Evolutionary conservation across 2,888 invertebrate genomes (phyloP), one percentile per base, ranked within the genome.

Genomic region (Caenorhabditis angaria): DNA sequence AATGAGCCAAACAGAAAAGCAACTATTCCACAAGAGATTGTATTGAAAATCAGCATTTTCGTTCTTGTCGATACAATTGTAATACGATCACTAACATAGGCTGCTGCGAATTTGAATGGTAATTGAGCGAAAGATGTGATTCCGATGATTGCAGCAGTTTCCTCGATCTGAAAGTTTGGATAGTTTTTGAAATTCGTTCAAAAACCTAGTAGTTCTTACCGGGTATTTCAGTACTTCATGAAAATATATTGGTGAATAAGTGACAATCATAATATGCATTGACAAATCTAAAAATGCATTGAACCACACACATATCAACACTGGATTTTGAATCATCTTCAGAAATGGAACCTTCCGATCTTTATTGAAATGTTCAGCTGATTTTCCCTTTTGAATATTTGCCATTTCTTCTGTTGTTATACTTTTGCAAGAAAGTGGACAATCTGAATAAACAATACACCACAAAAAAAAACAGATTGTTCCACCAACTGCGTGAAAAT

Each of bases 1-100:
- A 68, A 35, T 0, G 63, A 61, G 2, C 57, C 64, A 51, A 72
- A 72, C 0, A 72, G 53, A 14, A 72, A 35, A 2, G 66, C 63
- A 8, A 65, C 68, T 5, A 64, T 51, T 50, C 72, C 72, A 32
- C 66, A 66, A 0, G 72, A 64, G 20, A 72, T 61, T 0, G 72
- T 68, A 47, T 72, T 72, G 65, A 72, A 72, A 18, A 72, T 55
- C 3, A 68, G 50, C 68, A 72, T 72, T 60, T 70, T 70, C 2
- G 56, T 32, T 51, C 47, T 65, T 35, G 65, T 62, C 27, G 57
- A n/a, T 18, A 27, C 1, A n/a, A 18, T 18, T 41, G 41, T 41
- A 4, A 70, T 57, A 54, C 57, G n/a, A 35, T 72, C 72, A 47
- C 72, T 72, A 28, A 72, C 62, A 22, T 63, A 68, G 1, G 68